These are phyloP conservation scores for Gallinago media DNA, from an alignment of 2,113 vertebrate species.

Conservation along the genomic window DNA sequence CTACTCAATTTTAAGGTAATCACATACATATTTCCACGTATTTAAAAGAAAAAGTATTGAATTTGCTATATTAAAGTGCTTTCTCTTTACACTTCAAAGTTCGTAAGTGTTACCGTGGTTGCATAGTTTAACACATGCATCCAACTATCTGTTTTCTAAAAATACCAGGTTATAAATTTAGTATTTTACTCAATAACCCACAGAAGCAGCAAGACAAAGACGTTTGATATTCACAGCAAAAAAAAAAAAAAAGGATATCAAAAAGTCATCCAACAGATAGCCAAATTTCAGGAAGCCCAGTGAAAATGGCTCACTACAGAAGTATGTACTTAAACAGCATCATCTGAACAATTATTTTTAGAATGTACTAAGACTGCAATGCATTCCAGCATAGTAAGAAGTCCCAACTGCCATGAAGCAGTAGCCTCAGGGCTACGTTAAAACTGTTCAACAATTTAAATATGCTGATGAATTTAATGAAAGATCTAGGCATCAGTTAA, in stretches of 20 bases:
- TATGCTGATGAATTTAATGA: not conserved
- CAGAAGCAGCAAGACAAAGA: not conserved
- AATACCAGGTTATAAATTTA: not conserved
- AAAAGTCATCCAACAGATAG: not conserved
- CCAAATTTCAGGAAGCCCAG: not conserved
- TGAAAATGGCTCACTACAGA: conserved; percentile 30
- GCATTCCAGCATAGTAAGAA: conserved; percentile 55
- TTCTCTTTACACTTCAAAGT: not conserved
- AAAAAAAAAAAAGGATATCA: not conserved
- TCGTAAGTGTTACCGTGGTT: not conserved
- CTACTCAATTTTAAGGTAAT: not conserved
- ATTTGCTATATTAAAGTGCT: not conserved
- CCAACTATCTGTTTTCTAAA: not conserved
- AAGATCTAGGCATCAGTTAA: not conserved
- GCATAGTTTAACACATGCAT: not conserved
- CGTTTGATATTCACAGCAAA: not conserved
- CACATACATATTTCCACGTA: not conserved
- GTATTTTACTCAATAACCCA: not conserved
- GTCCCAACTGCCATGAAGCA: conserved; percentile 34
- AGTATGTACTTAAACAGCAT: conserved; percentile 40
- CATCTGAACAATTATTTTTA: conserved; percentile 68
- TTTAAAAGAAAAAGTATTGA: not conserved
- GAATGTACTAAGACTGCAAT: not conserved
- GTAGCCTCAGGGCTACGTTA: conserved; percentile 25
- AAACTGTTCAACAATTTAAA: conserved; percentile 9